Base-by-base conservation (phyloP, 2,113 vertebrate species). In the Lampris incognitus region DNA sequence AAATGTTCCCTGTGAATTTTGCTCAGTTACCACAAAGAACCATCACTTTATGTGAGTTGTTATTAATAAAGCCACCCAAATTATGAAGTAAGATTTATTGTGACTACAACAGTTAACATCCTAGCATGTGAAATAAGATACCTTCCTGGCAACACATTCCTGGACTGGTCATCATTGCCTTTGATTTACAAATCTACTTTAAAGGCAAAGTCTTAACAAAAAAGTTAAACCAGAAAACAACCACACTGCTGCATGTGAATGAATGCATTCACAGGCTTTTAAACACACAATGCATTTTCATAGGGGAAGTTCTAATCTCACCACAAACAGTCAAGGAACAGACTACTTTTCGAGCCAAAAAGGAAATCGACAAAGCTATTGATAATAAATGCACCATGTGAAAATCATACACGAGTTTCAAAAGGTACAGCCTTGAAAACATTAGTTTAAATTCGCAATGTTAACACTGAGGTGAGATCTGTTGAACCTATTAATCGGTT, bases 381-480 rank as follows among this genome's bases (percentile, higher is more conserved):
- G 5, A 41, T 3, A 49, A 54, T 37, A 3, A 68, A 38, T 64
- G 44, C 48, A 54, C n/a, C 54, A 9, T 71, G 55, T 61, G 51
- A 2, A 3, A 55, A 3, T 4, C 9, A 72, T 71, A 59, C 44
- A 59, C 8, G 24, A 10, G 38, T 44, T 41, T 7, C 24, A 41
- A 41, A 58, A 3, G 54, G 40, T 57, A 64, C 37, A 5, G 11
- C 56, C 13, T 39, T 41, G 9, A 49, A 11, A 2, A 44, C 13
- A 13, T 46, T 63, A 38, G 57, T 44, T 41, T 52, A 13, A 51
- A 52, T 60, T 37, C 2, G 55, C 55, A 55, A 72, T 51, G 40
- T 66, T 49, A 73, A 74, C 57, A 72, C 7, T 66, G 38, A 8
- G 59, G 55, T 13, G 5, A 9, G 51, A 37, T 11, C 10, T 9